Evolutionary conservation across 2,797 vertebrate genomes (phyloP).

Genomic region (Clarias platycephalus): DNA sequence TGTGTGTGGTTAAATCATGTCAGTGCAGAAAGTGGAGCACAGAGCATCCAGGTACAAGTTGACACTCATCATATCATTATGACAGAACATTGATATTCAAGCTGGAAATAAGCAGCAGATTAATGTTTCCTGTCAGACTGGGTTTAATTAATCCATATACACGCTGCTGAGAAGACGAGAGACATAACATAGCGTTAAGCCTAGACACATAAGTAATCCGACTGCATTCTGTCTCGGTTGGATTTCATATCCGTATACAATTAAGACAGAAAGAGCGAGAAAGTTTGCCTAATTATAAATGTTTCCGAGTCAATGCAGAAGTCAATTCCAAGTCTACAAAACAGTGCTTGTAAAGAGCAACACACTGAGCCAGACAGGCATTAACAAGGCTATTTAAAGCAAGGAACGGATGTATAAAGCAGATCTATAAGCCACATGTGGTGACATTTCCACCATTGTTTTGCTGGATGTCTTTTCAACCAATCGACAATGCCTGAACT

Average conservation of each 20-base stretch:
- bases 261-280: neutral
- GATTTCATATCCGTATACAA: neutral
- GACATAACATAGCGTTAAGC: too few species aligned
- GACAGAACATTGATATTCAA: neutral
- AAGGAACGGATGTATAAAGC: neutral
- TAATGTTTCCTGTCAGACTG: neutral
- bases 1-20: neutral
- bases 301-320: neutral
- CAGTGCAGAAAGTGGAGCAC: neutral
- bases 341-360: slow-evolving; percentile 2
- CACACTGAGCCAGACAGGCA: neutral
- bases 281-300: neutral
- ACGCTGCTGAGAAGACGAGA: too few species aligned
- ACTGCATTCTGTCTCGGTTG: neutral
- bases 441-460: neutral
- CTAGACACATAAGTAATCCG: neutral
- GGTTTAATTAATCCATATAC: neutral
- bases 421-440: slow-evolving; percentile 17
- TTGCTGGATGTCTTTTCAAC: neutral
- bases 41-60: neutral
- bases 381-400: neutral
- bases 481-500: neutral
- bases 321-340: neutral
- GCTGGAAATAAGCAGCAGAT: neutral
- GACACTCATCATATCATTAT: neutral